Evolutionary conservation across 2,888 invertebrate species (phyloP).

Genomic region (Neria commutata): DNA sequence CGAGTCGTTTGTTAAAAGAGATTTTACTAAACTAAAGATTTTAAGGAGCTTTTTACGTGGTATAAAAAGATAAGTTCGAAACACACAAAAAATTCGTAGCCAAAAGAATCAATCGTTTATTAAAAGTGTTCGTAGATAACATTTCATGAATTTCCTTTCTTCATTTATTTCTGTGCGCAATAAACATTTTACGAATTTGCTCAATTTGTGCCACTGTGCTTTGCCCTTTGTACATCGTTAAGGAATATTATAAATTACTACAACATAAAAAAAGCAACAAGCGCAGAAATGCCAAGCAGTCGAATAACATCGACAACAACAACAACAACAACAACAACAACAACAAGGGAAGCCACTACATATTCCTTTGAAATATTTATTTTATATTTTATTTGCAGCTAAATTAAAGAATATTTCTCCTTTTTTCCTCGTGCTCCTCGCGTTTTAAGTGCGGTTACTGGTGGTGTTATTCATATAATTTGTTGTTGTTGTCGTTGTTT

Average conservation of each 20-base stretch:
- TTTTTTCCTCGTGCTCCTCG: conserved; percentile 4
- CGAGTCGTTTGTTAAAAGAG: no score
- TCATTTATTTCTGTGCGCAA: no score
- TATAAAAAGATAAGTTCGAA: no score
- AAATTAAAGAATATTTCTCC: conserved; percentile 53
- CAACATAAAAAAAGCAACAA: conserved; percentile 39
- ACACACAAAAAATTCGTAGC: no score
- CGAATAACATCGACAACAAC: conserved; percentile 22
- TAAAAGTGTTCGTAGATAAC: no score
- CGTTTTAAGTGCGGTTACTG: conserved; percentile 51
- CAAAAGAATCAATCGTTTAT: no score
- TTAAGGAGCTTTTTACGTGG: no score
- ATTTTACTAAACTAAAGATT: no score
- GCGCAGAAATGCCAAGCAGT: conserved; percentile 16
- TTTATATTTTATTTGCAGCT: conserved; percentile 42
- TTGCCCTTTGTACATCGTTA: conserved; percentile 54
- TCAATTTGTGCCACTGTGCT: conserved; percentile 28
- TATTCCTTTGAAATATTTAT: conserved; percentile 48
- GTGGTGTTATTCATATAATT: conserved; percentile 51
- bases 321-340: conserved; percentile 21
- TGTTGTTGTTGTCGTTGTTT: conserved; percentile 36
- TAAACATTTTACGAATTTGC: no score
- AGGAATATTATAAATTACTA: conserved; percentile 59
- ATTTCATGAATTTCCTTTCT: no score
- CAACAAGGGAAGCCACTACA: conserved; percentile 19